A percentile compares a stretch with the other conserved stretches of the same genome.
Evolutionary conservation across 2,888 invertebrate species (phyloP).

Genomic region (Eulithis prunata): DNA sequence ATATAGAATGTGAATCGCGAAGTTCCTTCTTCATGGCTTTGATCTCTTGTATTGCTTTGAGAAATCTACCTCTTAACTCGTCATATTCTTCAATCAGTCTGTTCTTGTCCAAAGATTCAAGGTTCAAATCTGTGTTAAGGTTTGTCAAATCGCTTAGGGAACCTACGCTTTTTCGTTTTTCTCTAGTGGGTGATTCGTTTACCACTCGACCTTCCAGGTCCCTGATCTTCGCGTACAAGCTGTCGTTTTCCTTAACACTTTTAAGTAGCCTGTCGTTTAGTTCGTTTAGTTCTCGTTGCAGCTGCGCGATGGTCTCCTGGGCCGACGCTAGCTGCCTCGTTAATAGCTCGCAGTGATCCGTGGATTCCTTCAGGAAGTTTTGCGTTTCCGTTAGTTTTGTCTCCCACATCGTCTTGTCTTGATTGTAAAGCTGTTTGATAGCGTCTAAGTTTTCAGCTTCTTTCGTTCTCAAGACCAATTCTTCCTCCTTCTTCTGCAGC

Average conservation of each 20-base stretch:
- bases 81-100: constrained; percentile 92
- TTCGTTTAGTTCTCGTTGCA: constrained; percentile 88
- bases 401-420: constrained; percentile 88
- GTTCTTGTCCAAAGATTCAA: constrained; percentile 89
- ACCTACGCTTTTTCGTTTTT: constrained; percentile 88
- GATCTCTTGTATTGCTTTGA: constrained; percentile 93
- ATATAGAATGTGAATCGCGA: constrained; percentile 90
- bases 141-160: constrained; percentile 93
- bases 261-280: constrained; percentile 87
- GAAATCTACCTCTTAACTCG: constrained; percentile 90
- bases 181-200: constrained; percentile 80
- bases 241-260: constrained; percentile 91
- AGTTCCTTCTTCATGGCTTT: constrained; percentile 92
- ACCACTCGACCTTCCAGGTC: constrained; percentile 87
- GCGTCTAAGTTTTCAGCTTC: constrained; percentile 88
- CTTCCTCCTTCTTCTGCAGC: constrained; percentile 91
- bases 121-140: constrained; percentile 89
- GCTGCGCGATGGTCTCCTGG: constrained; percentile 86
- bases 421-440: constrained; percentile 84
- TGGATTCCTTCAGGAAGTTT: constrained; percentile 87
- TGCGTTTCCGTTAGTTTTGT: constrained; percentile 87
- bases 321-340: constrained; percentile 87
- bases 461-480: constrained; percentile 87
- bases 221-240: constrained; percentile 87
- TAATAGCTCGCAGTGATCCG: constrained; percentile 86